Evolutionary conservation across 2,888 invertebrate genomes (phyloP).

Genomic region (Tillus elongatus): DNA sequence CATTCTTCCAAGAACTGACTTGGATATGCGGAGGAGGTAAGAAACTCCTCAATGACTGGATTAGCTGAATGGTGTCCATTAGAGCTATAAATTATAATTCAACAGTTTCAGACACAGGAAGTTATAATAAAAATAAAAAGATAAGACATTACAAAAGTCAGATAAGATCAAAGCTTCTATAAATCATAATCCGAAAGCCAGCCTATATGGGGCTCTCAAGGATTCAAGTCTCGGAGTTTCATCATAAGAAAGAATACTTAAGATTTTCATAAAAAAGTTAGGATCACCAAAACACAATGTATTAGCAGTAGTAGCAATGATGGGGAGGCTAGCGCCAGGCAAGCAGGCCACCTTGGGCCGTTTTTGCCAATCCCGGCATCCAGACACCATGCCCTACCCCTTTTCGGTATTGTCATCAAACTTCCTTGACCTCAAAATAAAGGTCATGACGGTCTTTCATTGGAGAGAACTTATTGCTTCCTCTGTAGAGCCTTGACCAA

Average conservation of each 20-base stretch:
- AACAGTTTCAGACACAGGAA: constrained; percentile 4
- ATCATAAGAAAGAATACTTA: constrained; percentile 27
- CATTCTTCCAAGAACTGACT: constrained; percentile 84
- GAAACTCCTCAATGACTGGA: constrained; percentile 75
- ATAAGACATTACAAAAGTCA: too few relatives aligned
- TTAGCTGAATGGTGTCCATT: constrained; percentile 78
- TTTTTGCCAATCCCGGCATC: not conserved
- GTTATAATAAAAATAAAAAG: constrained; percentile 8
- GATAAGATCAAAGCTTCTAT: constrained; percentile 36
- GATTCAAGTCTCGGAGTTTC: constrained; percentile 30
- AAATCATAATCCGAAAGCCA: constrained; percentile 32
- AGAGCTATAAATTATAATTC: constrained; percentile 52
- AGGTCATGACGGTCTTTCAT: too few relatives aligned
- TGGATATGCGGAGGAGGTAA: constrained; percentile 81
- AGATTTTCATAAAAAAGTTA: too few relatives aligned
- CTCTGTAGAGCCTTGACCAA: not conserved
- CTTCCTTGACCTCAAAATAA: too few relatives aligned
- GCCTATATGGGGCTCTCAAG: constrained; percentile 29
- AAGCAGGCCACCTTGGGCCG: too few relatives aligned
- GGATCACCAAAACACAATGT: too few relatives aligned
- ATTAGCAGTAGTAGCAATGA: constrained; percentile 6
- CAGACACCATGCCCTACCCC: too few relatives aligned
- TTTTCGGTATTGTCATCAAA: too few relatives aligned
- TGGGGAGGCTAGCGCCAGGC: too few relatives aligned
- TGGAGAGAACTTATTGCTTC: not conserved